Conservation (phyloP, 2,888 invertebrate genomes). For the Amorpha juglandis region DNA sequence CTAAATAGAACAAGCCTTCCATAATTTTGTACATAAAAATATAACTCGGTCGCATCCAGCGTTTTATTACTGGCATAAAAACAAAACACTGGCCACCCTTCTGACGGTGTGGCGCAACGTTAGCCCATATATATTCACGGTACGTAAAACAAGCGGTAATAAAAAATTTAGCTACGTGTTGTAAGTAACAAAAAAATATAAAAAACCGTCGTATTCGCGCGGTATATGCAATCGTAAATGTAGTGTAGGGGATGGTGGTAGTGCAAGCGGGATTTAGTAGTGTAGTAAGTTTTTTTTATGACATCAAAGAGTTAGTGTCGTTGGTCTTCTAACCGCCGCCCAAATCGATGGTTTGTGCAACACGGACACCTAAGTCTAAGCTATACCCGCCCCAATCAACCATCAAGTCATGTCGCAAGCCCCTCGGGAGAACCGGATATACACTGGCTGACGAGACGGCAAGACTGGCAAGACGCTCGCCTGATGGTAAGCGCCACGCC, state of each 20-base stretch:
- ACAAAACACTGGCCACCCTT: background rate
- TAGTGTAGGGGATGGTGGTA: background rate
- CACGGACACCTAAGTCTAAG: too few relatives aligned
- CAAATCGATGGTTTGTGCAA: too few relatives aligned
- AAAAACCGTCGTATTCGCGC: background rate
- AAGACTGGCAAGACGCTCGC: too few relatives aligned
- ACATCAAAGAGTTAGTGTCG: too few relatives aligned
- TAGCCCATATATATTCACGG: slow-evolving; percentile 16
- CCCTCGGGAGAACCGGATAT: too few relatives aligned
- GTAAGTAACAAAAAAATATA: slow-evolving; percentile 15
- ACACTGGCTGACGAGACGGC: too few relatives aligned
- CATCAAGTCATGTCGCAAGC: too few relatives aligned
- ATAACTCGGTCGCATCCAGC: background rate
- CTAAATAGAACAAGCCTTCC: too few relatives aligned
- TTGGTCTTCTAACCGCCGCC: background rate
- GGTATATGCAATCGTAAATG: background rate
- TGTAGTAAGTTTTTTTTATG: too few relatives aligned
- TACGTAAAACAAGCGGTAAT: slow-evolving; percentile 22
- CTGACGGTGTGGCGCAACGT: background rate
- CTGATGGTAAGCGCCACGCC: too few relatives aligned
- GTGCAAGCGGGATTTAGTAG: background rate
- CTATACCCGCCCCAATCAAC: too few relatives aligned
- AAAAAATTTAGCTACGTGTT: slow-evolving; percentile 15
- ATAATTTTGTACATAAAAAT: background rate
- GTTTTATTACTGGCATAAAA: slow-evolving; percentile 19